A percentile compares a stretch with the other conserved stretches of the same genome.
These are phyloP conservation scores for Danaus melanippus DNA, from an alignment of 1,140 invertebrate species.

Conservation along the genomic window DNA sequence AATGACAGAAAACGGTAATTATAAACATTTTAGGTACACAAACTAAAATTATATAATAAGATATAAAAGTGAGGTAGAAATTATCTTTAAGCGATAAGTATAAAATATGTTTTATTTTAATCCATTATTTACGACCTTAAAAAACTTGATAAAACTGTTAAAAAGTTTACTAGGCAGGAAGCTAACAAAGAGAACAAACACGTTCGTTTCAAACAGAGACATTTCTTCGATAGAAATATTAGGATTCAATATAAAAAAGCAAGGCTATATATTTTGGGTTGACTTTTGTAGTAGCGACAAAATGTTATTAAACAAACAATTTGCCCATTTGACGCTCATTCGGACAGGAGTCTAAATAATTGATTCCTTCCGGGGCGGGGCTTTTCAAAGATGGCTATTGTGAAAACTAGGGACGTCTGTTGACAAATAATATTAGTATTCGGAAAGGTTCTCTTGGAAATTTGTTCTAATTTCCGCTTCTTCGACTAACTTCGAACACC, in stretches of 20 bases:
- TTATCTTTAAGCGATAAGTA: conserved; percentile 14
- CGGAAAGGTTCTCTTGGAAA: conserved; percentile 54
- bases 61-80: background rate
- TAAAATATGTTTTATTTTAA: conserved; percentile 22
- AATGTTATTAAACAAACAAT: conserved; percentile 72
- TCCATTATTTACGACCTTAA: conserved; percentile 47
- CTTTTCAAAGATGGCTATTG: conserved; percentile 42
- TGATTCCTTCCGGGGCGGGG: conserved; percentile 70
- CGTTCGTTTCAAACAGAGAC: conserved; percentile 46
- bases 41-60: no score
- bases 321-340: conserved; percentile 63
- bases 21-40: no score
- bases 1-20: no score
- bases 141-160: conserved; percentile 47
- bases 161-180: conserved; percentile 51
- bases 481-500: conserved; percentile 54
- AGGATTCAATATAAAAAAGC: conserved; percentile 23
- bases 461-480: conserved; percentile 63
- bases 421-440: conserved; percentile 66
- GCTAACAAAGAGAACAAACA: conserved; percentile 46
- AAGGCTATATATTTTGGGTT: conserved; percentile 50
- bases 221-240: conserved; percentile 9
- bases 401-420: conserved; percentile 37
- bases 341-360: conserved; percentile 58
- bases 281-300: conserved; percentile 53